Percentiles rank a stretch among this genome's conserved stretches.
These are phyloP conservation scores for Syncerus caffer DNA, from an alignment of 2,797 vertebrate genomes.

Conservation along the genomic window DNA sequence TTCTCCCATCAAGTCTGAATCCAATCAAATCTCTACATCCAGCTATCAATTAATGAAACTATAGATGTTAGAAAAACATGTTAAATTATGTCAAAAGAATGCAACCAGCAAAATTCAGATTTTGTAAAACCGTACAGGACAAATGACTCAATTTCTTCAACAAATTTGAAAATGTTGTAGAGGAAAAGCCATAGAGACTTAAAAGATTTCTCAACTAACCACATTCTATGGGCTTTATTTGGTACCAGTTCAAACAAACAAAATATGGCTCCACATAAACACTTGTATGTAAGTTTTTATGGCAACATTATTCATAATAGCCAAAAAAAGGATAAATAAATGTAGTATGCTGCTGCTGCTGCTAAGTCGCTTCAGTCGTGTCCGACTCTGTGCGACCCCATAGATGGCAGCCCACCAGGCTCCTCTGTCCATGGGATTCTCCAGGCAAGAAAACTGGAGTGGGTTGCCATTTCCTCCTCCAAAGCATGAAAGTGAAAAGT, in stretches of 20 bases:
- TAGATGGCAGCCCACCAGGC: no score
- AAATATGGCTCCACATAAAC: background rate
- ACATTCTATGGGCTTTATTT: background rate
- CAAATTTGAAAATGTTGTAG: background rate
- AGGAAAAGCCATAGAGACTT: background rate
- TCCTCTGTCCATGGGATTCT: no score
- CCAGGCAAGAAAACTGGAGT: no score
- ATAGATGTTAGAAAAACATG: background rate
- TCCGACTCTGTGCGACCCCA: no score
- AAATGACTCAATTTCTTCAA: background rate
- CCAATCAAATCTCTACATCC: background rate
- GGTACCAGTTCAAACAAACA: background rate
- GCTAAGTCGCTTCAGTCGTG: no score
- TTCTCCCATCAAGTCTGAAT: background rate
- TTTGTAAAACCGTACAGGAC: background rate
- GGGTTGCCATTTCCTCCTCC: no score
- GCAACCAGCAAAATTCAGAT: background rate
- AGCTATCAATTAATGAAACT: background rate
- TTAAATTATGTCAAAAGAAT: background rate
- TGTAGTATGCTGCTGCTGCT: background rate
- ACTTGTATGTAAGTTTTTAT: background rate
- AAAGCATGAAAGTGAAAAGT: no score
- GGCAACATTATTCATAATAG: background rate
- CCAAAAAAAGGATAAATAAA: background rate
- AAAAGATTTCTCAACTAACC: background rate